Evolutionary conservation across 2,797 vertebrate species (phyloP), one percentile per base, ranked within the genome.

Genomic region (Synanceia verrucosa): DNA sequence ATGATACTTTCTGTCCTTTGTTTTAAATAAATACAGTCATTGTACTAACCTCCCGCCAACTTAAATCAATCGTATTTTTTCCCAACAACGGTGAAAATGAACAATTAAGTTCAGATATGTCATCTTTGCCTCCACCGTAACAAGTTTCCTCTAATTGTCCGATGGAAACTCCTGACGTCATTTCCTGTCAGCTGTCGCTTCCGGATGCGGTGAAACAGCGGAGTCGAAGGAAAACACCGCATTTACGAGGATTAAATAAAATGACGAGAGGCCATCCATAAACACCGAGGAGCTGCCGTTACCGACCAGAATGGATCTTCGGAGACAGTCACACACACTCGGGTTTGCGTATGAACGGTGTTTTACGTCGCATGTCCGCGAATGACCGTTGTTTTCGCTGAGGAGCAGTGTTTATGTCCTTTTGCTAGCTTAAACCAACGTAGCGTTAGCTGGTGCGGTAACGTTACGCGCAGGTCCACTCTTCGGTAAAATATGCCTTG

Each of bases 131-230:
- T 13, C 14, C 43, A 10, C 47, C 47, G 78, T 81, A 76, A 79
- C 65, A 34, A n/a, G 58, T 52, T 84, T 83, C 78, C 80, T 62
- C 36, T 53, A 63, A 78, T 79, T 89, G 73, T 83, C 73, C 84
- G 73, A 77, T 78, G 65, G 72, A 76, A 69, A 61, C 24, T 60
- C 9, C 1, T 18, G 34, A 64, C 85, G 87, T 90, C 81, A 91
- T 70, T 50, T 90, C 89, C 89, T 55, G 85, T 81, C 78, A 82
- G 59, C 71, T 90, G 90, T 87, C 84, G 86, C 79, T 93, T 94
- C 94, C 93, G 90, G 92, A 82, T 89, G 87, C 87, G 80, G 89
- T 86, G 76, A 78, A 83, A 81, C 70, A 1, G 83, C 55, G 4
- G 75, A 85, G 83, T 68, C 75, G 56, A 58, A 60, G 75, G 78